A percentile compares a stretch with the other conserved stretches of the same genome.
These are phyloP conservation scores for Hydrozoanthus tunicans DNA, from an alignment of 64 coral and sea anemone species.

Conservation along the genomic window DNA sequence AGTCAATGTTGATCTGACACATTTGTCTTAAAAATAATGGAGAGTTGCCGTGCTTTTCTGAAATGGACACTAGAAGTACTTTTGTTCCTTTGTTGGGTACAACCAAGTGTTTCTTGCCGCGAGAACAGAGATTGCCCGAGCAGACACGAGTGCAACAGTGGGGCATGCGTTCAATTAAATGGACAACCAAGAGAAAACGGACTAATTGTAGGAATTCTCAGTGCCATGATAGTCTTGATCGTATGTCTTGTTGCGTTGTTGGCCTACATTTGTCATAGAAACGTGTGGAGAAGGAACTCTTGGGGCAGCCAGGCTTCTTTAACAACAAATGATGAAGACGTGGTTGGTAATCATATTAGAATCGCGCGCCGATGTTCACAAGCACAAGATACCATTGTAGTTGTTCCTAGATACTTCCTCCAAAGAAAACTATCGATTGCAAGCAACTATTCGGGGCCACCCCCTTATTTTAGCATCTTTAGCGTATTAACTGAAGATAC, in stretches of 20 bases:
- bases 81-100: slow-evolving; percentile 19
- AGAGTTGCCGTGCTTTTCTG: background rate
- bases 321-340: background rate
- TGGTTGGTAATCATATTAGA: background rate
- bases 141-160: slow-evolving; percentile 11
- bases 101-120: background rate
- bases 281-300: slow-evolving; percentile 21
- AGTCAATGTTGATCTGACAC: background rate
- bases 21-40: background rate
- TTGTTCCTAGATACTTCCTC: slow-evolving; percentile 29
- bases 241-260: slow-evolving; percentile 35
- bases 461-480: slow-evolving; percentile 55
- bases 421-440: slow-evolving; percentile 51
- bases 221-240: slow-evolving; percentile 51
- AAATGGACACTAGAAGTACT: slow-evolving; percentile 25
- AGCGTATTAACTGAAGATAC: slow-evolving; percentile 45
- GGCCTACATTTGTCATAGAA: slow-evolving; percentile 52
- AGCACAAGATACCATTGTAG: slow-evolving; percentile 23
- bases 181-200: background rate
- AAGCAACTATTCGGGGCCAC: slow-evolving; percentile 38
- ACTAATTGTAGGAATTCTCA: slow-evolving; percentile 36
- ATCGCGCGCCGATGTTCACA: background rate
- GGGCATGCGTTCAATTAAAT: background rate
- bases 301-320: slow-evolving; percentile 26
- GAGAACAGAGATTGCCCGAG: slow-evolving; percentile 1